Evolutionary conservation across 2,113 vertebrate species (phyloP), one percentile per base, ranked within the genome.

Genomic region (Sorex araneus): DNA sequence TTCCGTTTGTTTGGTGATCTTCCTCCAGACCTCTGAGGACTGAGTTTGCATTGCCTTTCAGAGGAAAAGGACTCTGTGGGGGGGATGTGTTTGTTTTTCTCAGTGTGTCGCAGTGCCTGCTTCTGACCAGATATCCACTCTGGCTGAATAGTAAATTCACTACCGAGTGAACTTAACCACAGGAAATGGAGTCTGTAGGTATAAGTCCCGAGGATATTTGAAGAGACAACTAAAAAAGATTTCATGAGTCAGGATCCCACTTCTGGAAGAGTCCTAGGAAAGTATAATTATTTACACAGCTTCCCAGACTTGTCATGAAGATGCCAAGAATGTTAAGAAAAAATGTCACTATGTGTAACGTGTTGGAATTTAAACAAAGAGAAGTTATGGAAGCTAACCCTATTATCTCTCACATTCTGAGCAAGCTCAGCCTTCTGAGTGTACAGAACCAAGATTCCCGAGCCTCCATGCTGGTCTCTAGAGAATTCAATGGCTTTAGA

Each of bases 1-100:
- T 94, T 67, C 50, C 1, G 16, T 92, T 90, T 97, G 84, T 36
- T 67, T 77, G 84, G 85, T 64, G 81, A 73, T 79, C 75, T 64
- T 83, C 70, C 36, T 82, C 64, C 87, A 36, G 89, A 92, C 80
- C 25, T 0, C 67, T 92, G 91, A 89, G 67, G 27, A 21, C 1
- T 60, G 4, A 4, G 60, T 47, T 47, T 90, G 36, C 45, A 15
- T 21, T 87, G n/a, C 18, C 25, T 77, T 81, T 90, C 18, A 27
- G 63, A 87, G 75, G 79, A 91, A 76, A 81, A 75, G 27, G 32
- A 25, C 9, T 85, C 5, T 70, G 76, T 60, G 43, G 30, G 13
- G 74, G 57, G 4, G 8, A 76, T 93, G 80, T 91, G 74, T 91
- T 92, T 92, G 4, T 71, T 28, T 91, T 93, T 85, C 30, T 16